Evolutionary conservation across 2,113 vertebrate species (phyloP), one percentile per base, ranked within the genome.

Genomic region (Brienomyrus brachyistius): DNA sequence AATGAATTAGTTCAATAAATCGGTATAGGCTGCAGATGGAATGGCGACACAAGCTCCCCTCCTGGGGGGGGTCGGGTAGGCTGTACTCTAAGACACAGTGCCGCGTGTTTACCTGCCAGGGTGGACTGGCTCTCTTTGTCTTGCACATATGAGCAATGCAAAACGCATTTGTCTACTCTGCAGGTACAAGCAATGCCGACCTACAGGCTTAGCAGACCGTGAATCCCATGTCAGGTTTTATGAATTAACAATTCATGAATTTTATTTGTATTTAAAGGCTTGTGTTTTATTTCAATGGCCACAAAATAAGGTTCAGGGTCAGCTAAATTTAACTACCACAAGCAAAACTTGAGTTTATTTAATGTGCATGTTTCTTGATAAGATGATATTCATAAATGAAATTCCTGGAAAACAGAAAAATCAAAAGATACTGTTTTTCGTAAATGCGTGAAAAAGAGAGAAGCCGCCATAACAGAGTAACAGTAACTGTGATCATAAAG

Each of bases 1-100:
- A 95, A 95, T 95, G 91, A 95, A 95, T 95, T 90, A 92, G 91
- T 93, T 92, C 90, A 92, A 95, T 95, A 94, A 94, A 95, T 95
- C 93, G 94, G 90, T 90, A 43, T 89, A 90, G 91, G n/a, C 84
- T 90, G 56, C 90, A 92, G 92, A 90, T 93, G 91, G 90, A 92
- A 90, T 89, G 84, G 89, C 85, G 13, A 51, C 47, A 27, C 86
- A 88, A 77, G 87, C 31, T 45, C 54, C 87, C 82, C 54, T 1
- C 87, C 87, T 35, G 35, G 2, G 43, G 8, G 21, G 31, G 43
- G 82, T 4, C 1, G 10, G 54, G 23, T 7, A 27, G 35, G 19
- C 15, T 51, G 40, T 45, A 40, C 27, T 52, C 3, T 19, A 7
- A 40, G 19, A 35, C 19, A 48, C 21, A 50, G 35, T 19, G 15